Evolutionary conservation across 2,797 vertebrate species (phyloP).

Genomic region (Lagodon rhomboides): DNA sequence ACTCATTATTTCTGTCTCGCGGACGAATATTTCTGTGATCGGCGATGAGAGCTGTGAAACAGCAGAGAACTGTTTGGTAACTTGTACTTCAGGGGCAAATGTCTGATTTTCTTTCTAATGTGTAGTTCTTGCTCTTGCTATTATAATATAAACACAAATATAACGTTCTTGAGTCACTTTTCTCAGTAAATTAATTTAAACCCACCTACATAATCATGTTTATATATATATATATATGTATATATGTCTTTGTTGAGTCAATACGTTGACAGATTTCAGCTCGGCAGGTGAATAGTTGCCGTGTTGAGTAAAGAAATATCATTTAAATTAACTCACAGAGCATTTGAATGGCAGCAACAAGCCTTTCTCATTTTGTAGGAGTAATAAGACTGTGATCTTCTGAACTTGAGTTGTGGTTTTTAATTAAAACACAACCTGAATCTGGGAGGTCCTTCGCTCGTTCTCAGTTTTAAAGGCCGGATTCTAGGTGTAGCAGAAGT

Average conservation of each 20-base stretch:
- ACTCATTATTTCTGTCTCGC: too few species aligned
- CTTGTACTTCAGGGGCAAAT: too few species aligned
- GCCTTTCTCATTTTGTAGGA: constrained; percentile 12
- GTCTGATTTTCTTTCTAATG: too few species aligned
- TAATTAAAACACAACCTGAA: neutral
- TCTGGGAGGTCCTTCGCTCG: neutral
- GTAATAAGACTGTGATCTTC: neutral
- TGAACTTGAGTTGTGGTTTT: neutral
- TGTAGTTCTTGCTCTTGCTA: too few species aligned
- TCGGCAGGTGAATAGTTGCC: constrained; percentile 20
- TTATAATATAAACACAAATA: too few species aligned
- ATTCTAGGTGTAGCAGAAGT: constrained; percentile 4
- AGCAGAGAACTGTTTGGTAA: too few species aligned
- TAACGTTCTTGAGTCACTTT: neutral
- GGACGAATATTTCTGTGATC: too few species aligned
- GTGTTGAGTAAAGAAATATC: neutral
- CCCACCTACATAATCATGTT: neutral
- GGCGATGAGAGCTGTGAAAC: too few species aligned
- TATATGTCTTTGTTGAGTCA: neutral
- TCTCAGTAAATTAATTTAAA: neutral
- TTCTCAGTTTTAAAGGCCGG: neutral
- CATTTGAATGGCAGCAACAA: constrained; percentile 1
- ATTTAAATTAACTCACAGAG: constrained; percentile 13
- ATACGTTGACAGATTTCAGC: neutral
- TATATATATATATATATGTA: too few species aligned